Conservation (phyloP, 2,888 invertebrate species). For the Axea sp. region DNA sequence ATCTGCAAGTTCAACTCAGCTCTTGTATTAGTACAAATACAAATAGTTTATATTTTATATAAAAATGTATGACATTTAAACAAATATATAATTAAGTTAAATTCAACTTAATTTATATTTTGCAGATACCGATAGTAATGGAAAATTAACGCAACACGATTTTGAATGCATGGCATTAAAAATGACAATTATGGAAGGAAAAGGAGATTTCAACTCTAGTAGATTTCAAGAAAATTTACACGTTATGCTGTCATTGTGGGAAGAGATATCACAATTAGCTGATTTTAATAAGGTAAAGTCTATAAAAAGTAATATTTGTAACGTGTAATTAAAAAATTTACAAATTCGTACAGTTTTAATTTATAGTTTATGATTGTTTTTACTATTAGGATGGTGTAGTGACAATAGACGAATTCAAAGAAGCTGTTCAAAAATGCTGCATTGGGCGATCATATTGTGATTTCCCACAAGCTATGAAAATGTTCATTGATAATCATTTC, state of each 20-base stretch:
- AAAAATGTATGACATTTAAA: too few species aligned
- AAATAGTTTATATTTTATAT: too few species aligned
- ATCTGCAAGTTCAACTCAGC: too few species aligned
- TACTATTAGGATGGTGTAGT: constrained; percentile 92
- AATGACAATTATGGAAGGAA: constrained; percentile 90
- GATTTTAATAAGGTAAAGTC: constrained; percentile 89
- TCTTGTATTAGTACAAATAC: too few species aligned
- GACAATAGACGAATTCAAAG: constrained; percentile 89
- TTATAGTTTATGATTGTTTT: too few species aligned
- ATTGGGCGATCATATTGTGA: constrained; percentile 88
- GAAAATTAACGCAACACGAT: constrained; percentile 89
- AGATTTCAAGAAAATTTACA: constrained; percentile 89
- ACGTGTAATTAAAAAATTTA: too few species aligned
- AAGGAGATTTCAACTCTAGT: constrained; percentile 87
- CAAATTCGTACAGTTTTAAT: too few species aligned
- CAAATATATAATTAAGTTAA: too few species aligned
- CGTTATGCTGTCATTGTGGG: constrained; percentile 91
- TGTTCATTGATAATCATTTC: constrained; percentile 92
- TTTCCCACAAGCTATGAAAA: constrained; percentile 92
- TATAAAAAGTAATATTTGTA: too few species aligned
- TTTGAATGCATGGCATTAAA: constrained; percentile 90
- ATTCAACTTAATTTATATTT: too few species aligned
- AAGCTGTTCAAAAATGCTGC: constrained; percentile 89
- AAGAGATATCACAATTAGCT: constrained; percentile 90
- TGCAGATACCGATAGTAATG: constrained; percentile 91